Base-by-base conservation (phyloP, 2,797 vertebrate genomes). In the Valencia hispanica region DNA sequence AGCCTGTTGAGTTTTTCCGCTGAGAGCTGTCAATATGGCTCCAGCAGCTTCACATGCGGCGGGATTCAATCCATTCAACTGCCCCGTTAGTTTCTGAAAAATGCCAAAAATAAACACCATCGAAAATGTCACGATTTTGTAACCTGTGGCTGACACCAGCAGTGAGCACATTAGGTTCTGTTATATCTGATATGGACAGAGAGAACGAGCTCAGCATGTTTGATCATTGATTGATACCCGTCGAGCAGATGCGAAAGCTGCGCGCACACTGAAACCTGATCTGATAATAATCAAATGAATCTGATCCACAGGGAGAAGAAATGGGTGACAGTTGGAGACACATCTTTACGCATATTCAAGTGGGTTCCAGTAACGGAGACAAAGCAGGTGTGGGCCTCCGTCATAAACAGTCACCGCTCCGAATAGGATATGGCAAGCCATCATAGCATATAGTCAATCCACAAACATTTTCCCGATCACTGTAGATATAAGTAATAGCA, bases 291-390 rank as follows among this genome's bases (percentile, higher is more conserved):
- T 61, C 18, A 43, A 72, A 80, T 48, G 66, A 0, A 70, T 88
- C 66, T 78, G 25, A 75, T 89, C 83, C 70, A 30, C 90, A 99
- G 98, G 98, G 98, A 99, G 95, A 99, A 99, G 93, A 99, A 99
- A 88, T 99, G 98, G 98, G 98, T 99, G 87, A 99, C 98, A 18
- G 98, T 99, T 48, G 98, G 98, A 11, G 98, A 99, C 91, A 99
- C 98, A 0, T 99, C 98, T 27, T 93, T 99, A 85, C 95, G 97
- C 86, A 99, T 99, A 94, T 99, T 97, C 94, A 99, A 99, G 89
- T 99, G 98, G 98, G 98, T 99, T 76, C 98, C 98, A 70, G 97
- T 99, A 75, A 96, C 97, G 51, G 98, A 98, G 89, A 97, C 96
- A 85, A 99, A 98, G 93, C 97, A 98, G 96, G 98, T 99, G 91